Base-by-base conservation (phyloP, 2,888 invertebrate genomes). In the Strigamia crassipes region DNA sequence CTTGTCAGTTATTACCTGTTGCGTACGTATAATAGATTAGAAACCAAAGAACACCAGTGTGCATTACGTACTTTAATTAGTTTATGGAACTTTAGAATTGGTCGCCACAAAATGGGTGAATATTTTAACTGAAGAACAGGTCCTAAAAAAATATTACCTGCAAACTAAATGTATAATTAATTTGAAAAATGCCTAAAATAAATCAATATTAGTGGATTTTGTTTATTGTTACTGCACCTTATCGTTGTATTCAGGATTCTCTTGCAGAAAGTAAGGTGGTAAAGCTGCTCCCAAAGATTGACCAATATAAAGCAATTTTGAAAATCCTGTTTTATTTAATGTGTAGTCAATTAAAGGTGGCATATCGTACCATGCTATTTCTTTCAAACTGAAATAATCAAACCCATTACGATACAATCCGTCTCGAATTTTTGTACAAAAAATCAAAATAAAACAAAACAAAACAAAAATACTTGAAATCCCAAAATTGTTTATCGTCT, bases 321-420 rank as follows among this genome's bases (percentile, higher is more conserved):
- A 73, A 73, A 31, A 73, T 73, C 31, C 73, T 73, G 73, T 73
- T 73, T 13, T 31, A 23, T 73, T 73, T 15, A 73, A 27, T 4
- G 23, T 73, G 31, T 73, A 73, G 73, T 73, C 73, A 31, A 73
- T 73, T 15, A 23, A 12, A 73, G 73, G 31, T 73, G 1, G 0
- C 10, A 31, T 4, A 13, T 73, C 73, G 23, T 73, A 5, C n/a
- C 0, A 0, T 12, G 31, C 5, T 4, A 73, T 13, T 10, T 73
- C 73, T 27, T 27, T 10, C 4, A 73, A 13, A 23, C 73, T 73
- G 27, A 13, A 73, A 73, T 15, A 73, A 1, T 61, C 21, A 18
- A 23, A 61, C 1, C n/a, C n/a, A 18, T 15, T 15, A n/a, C n/a
- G 21, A 3, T 6, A 18, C 6, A 21, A 8, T 18, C 5, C 2